Evolutionary conservation across 2,797 vertebrate genomes (phyloP), one percentile per base, ranked within the genome.

Genomic region (Parauchenoglanis punctatus): DNA sequence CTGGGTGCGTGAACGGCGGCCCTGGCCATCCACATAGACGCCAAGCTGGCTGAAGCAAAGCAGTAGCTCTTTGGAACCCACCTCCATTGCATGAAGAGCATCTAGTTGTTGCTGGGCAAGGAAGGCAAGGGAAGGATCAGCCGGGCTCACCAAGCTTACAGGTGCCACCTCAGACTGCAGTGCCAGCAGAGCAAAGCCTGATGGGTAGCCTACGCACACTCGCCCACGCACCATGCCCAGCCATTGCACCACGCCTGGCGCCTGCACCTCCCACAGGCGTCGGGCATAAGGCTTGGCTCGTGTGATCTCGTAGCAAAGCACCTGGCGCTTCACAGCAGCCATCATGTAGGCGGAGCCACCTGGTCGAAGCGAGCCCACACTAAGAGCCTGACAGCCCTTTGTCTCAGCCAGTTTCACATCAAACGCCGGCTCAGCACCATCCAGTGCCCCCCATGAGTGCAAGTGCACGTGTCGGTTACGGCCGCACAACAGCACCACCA

Each of bases 31-130:
- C 94, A 99, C 98, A 87, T 98, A 99, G 91, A 99, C 86, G 87
- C 97, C 98, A 90, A 99, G 95, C 91, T 97, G 97, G 93, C 97
- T 98, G 96, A 99, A 99, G 96, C 98, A 99, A 85, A 99, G 98
- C 95, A 99, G 96, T 92, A 97, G 95, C 94, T 99, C 97, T 59
- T 94, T 93, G 73, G 95, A 88, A 58, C 95, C 95, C 85, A 97
- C 97, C 93, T 97, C 97, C 94, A 97, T 95, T 91, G 98, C 98
- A 87, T 98, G 97, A 87, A 99, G 95, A 81, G 98, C 98, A 80
- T 99, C 98, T 92, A 97, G 94, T 31, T 97, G 91, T 94, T 97
- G 97, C 92, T 97, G 97, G 81, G 97, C 95, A 92, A 99, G 96
- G 95, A 99, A 99, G 87, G 96, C 94, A 91, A 99, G 96, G 4